Evolutionary conservation across 2,797 vertebrate genomes (phyloP), one percentile per base, ranked within the genome.

Genomic region (Acanthornis magna): DNA sequence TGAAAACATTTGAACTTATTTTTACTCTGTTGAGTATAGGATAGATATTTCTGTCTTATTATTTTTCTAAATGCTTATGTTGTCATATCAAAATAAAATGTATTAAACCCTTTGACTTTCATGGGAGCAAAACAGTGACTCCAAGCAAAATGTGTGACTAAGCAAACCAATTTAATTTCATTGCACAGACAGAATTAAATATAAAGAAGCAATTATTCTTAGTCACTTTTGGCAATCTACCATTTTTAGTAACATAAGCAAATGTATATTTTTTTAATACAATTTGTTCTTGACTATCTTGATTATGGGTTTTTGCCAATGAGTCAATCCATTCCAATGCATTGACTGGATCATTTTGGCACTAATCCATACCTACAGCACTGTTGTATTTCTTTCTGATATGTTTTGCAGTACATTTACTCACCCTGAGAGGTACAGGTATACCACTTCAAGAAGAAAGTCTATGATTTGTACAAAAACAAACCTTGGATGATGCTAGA

Each of bases 81-180:
- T 96, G 85, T 81, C 80, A 61, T 78, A 67, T 94, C 73, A 92
- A 93, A 95, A 87, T 66, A 84, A 93, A 94, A 79, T 32, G 8
- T 57, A 93, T 93, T 54, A 90, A 94, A 91, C 55, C 45, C 53
- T 94, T 79, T 92, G 91, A 94, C 91, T 93, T 96, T 81, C 76
- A 91, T 61, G 18, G 27, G 66, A 88, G 63, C 13, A 71, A 93
- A 96, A 43, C 27, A 90, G 42, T 76, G 67, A 86, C 85, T 95
- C 83, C 76, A 88, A 96, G 77, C 53, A 91, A 91, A 86, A 94
- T 76, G 38, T 88, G 72, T 94, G 95, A 96, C 92, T 93, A 94
- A 93, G 88, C 88, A 93, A 80, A 67, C 82, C 82, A 95, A 95
- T 95, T 84, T 93, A 96, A 94, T 94, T 96, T 90, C 83, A 79